Conservation (phyloP, 2,797 vertebrate species). For the Phylloscopus collybita region DNA sequence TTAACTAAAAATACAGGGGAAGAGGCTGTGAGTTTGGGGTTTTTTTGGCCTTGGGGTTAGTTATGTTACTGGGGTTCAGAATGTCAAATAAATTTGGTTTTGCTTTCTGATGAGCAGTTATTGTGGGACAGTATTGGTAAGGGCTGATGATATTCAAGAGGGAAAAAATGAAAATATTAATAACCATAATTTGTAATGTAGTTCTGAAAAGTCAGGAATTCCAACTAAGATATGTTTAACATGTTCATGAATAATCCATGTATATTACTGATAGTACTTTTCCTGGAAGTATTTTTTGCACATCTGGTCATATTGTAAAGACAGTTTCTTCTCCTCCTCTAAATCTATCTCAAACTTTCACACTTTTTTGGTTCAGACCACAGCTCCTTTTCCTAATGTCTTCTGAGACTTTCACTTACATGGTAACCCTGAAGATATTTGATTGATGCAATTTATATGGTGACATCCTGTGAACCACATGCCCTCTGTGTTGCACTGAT, state of each 20-base stretch:
- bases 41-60: not conserved
- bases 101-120: not conserved
- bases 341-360: not conserved
- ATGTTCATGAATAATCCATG: not conserved
- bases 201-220: not conserved
- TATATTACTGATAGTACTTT: not conserved
- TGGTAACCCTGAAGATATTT: not conserved
- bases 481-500: not conserved
- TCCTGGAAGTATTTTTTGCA: not conserved
- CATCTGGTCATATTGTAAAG: not conserved
- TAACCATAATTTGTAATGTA: not conserved
- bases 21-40: fast-evolving
- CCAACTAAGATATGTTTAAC: not conserved
- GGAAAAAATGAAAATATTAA: not conserved
- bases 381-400: not conserved
- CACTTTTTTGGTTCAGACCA: not conserved
- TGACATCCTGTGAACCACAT: not conserved
- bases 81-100: not conserved
- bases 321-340: not conserved
- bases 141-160: not conserved
- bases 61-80: not conserved
- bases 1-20: not conserved
- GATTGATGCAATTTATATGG: not conserved
- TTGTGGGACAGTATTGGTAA: not conserved
- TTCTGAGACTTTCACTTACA: not conserved